Conservation (phyloP, 2,888 invertebrate species). For the Trichopoda pennipes region DNA sequence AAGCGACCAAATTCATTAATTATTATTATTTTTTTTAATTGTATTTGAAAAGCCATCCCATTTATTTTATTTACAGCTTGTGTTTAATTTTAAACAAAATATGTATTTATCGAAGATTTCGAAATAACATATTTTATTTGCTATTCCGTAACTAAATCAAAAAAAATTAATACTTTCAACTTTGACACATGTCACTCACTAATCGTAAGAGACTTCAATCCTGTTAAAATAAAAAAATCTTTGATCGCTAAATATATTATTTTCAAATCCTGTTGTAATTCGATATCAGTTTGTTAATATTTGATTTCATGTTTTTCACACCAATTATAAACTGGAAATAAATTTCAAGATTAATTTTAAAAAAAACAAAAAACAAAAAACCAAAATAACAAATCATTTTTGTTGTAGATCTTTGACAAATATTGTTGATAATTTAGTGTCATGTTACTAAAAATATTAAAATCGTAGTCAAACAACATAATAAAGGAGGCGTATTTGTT, state of each 20-base stretch:
- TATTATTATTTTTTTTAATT: no score
- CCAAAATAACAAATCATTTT: conserved; percentile 44
- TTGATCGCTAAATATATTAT: neutral
- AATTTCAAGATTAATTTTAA: conserved; percentile 21
- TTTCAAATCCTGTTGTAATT: conserved; percentile 18
- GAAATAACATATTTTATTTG: no score
- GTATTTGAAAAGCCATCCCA: no score
- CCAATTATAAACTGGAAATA: conserved; percentile 21
- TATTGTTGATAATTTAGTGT: conserved; percentile 41
- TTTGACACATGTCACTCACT: neutral
- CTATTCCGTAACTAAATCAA: no score
- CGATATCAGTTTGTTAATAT: conserved; percentile 31
- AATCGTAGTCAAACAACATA: neutral
- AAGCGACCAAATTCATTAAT: no score
- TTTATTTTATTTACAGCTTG: no score
- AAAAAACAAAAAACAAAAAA: no score
- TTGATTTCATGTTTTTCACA: conserved; percentile 32
- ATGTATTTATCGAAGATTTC: no score
- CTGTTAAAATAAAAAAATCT: neutral
- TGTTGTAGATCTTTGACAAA: conserved; percentile 44
- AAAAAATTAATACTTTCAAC: no score
- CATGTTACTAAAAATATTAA: conserved; percentile 33
- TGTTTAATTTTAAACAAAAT: no score
- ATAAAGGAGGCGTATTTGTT: conserved; percentile 57
- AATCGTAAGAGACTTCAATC: neutral